Percentiles rank a stretch among this genome's conserved stretches.
phyloP scores from a whole-genome alignment of 1,140 invertebrate genomes.

The Sycobia sp. region DNA sequence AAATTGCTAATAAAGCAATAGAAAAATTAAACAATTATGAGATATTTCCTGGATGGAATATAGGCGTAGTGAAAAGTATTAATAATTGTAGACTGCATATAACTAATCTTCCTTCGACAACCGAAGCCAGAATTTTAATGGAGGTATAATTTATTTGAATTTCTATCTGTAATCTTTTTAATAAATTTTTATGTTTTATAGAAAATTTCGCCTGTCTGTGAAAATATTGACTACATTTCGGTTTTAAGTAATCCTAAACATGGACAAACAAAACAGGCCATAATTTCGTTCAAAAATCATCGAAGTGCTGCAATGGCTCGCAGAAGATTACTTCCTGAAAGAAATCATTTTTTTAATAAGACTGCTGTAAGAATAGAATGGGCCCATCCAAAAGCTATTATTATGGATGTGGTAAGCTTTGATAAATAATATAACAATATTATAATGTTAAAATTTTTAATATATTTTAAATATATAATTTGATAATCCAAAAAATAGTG shows the following conservation, averaged over 20 bases:
- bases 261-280: slow-evolving; percentile 55
- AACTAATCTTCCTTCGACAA: slow-evolving; percentile 55
- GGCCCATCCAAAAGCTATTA: slow-evolving; percentile 65
- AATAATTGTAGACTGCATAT: slow-evolving; percentile 75
- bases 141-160: slow-evolving; percentile 37
- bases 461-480: background rate
- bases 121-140: slow-evolving; percentile 42
- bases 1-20: slow-evolving; percentile 68
- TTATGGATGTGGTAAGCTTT: slow-evolving; percentile 50
- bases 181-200: slow-evolving; percentile 35
- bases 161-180: background rate
- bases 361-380: slow-evolving; percentile 66
- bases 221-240: slow-evolving; percentile 46
- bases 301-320: slow-evolving; percentile 73
- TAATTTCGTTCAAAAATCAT: slow-evolving; percentile 74
- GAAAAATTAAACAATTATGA: slow-evolving; percentile 66
- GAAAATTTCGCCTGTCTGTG: slow-evolving; percentile 47
- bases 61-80: slow-evolving; percentile 70
- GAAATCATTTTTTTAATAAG: slow-evolving; percentile 59
- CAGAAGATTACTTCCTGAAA: slow-evolving; percentile 67
- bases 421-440: background rate
- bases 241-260: slow-evolving; percentile 44
- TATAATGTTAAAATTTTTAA: too few species aligned
- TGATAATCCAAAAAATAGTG: background rate
- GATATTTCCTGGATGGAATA: slow-evolving; percentile 63